Evolutionary conservation across 92 coral and sea anemone genomes (phyloP).

Genomic region (Meandrina meandrites): DNA sequence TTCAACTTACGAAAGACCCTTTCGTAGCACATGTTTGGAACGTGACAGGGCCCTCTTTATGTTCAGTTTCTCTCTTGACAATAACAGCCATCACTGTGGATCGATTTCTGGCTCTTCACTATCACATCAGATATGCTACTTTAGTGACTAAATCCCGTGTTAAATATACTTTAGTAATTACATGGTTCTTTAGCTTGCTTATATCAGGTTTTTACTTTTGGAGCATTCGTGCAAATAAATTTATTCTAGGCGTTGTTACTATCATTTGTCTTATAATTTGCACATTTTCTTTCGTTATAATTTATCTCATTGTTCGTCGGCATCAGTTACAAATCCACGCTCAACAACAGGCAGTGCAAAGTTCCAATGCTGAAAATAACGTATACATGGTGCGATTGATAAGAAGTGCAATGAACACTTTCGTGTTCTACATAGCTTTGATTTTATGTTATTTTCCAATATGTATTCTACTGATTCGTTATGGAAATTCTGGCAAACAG

Average conservation of each 20-base stretch:
- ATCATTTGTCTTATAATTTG: not conserved
- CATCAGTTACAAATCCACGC: constrained; percentile 3
- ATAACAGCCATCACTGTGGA: constrained; percentile 18
- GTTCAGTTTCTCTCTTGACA: no score
- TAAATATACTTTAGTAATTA: not conserved
- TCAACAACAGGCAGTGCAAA: constrained; percentile 4
- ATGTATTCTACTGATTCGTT: no score
- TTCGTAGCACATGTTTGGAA: no score
- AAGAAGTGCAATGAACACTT: not conserved
- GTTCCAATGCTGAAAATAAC: not conserved
- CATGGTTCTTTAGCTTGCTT: not conserved
- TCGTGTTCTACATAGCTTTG: no score
- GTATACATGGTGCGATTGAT: not conserved
- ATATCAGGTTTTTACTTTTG: not conserved
- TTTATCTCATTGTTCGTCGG: constrained; percentile 23
- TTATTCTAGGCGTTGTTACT: not conserved
- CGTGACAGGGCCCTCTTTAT: no score
- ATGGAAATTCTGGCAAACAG: no score
- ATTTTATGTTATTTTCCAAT: no score
- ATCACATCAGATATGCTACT: constrained; percentile 34
- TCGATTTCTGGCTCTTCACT: constrained; percentile 10
- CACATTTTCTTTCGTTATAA: constrained; percentile 12
- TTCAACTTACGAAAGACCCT: no score
- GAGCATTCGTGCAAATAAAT: no score
- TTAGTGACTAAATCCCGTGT: constrained; percentile 23